Conservation (phyloP, 1,140 invertebrate species). For the Psilanteris sp. region DNA sequence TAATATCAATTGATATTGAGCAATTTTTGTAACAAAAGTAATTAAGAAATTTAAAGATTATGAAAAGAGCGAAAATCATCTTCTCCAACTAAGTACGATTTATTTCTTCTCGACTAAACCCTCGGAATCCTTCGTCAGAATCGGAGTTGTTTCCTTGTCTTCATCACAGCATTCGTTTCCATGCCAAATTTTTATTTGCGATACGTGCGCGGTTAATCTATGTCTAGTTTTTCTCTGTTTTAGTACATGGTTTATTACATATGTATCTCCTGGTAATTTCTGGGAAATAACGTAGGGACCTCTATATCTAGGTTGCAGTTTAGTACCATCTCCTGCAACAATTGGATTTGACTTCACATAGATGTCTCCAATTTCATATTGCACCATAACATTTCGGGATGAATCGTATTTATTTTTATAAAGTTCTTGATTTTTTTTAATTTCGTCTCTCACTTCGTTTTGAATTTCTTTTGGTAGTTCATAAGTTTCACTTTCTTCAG, state of each 20-base stretch:
- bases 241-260: neutral
- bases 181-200: constrained; percentile 11
- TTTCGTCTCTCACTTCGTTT: constrained; percentile 17
- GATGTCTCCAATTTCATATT: neutral
- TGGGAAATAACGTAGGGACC: neutral
- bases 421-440: neutral
- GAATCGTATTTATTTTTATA: constrained; percentile 14
- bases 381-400: constrained; percentile 1
- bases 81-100: too few relatives aligned
- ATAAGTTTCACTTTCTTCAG: constrained; percentile 15
- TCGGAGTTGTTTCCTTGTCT: too few relatives aligned
- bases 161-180: too few relatives aligned
- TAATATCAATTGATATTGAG: too few relatives aligned
- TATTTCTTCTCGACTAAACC: too few relatives aligned
- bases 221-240: neutral
- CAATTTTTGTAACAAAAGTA: too few relatives aligned
- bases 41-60: too few relatives aligned
- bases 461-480: neutral
- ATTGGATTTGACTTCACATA: neutral
- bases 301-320: neutral
- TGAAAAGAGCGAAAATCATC: too few relatives aligned
- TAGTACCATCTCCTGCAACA: neutral
- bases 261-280: neutral
- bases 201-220: neutral
- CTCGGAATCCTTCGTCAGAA: too few relatives aligned